These are phyloP conservation scores for Coptodon bakossiorum DNA, from an alignment of 2,113 vertebrate species.

Conservation along the genomic window DNA sequence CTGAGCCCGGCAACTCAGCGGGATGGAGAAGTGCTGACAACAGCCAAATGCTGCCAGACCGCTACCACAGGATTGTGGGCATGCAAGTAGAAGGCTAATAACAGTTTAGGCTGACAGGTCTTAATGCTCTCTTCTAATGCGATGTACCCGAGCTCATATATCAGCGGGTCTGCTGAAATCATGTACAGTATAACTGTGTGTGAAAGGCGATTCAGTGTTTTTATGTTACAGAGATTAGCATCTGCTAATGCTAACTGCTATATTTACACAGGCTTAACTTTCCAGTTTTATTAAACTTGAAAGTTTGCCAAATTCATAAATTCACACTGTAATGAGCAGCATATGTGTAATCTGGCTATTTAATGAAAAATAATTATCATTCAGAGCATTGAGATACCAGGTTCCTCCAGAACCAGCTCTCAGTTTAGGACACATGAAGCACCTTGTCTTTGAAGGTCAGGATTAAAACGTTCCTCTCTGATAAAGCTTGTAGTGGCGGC, in stretches of 20 bases:
- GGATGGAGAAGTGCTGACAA: constrained; percentile 53
- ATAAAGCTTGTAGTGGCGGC: not conserved
- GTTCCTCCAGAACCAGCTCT: not conserved
- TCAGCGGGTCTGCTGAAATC: constrained; percentile 6
- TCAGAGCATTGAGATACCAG: not conserved
- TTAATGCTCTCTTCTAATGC: constrained; percentile 9
- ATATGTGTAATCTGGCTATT: not conserved
- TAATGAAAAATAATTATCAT: not conserved
- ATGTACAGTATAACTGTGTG: not conserved
- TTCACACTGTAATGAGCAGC: not conserved
- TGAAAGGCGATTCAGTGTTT: not conserved
- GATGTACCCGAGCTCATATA: not conserved
- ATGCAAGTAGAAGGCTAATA: constrained; percentile 11
- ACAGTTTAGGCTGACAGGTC: constrained; percentile 26
- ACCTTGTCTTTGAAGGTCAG: not conserved
- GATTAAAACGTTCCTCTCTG: not conserved
- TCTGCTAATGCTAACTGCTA: not conserved
- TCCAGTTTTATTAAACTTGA: not conserved
- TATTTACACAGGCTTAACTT: not conserved
- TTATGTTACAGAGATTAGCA: not conserved
- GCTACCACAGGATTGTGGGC: constrained; percentile 56
- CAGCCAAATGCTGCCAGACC: constrained; percentile 31
- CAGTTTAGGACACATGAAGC: not conserved
- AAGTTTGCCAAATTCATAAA: not conserved
- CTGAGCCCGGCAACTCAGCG: not conserved